Conservation (phyloP, 2,113 vertebrate genomes). For the Etheostoma spectabile region DNA sequence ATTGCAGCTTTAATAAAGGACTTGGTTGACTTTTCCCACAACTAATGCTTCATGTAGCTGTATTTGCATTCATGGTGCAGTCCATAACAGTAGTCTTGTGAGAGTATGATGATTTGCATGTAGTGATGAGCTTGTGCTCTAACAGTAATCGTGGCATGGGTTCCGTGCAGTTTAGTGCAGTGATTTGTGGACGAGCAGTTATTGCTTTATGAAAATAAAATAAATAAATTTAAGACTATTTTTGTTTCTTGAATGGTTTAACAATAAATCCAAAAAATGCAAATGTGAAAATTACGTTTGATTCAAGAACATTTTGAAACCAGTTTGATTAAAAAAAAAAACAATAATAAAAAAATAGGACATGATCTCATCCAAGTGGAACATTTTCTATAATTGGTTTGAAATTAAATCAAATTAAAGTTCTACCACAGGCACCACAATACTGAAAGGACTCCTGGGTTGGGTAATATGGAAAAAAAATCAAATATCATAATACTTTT, state of each 20-base stretch:
- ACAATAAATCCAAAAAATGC: background rate
- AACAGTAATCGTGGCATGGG: background rate
- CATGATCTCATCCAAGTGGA: background rate
- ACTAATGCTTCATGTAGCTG: too few species aligned
- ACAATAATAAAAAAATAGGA: background rate
- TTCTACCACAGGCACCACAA: background rate
- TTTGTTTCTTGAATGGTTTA: background rate
- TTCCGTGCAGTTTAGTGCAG: background rate
- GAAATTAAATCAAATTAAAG: background rate
- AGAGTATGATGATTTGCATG: background rate
- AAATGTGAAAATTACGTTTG: background rate
- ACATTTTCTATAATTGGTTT: too few species aligned
- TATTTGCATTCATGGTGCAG: background rate
- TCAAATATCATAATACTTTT: too few species aligned
- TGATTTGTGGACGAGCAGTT: constrained; percentile 28
- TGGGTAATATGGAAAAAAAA: too few species aligned
- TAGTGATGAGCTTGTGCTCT: background rate
- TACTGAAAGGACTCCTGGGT: background rate
- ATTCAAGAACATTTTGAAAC: background rate
- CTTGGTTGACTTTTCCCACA: background rate
- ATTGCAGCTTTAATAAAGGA: background rate
- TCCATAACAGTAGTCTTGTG: background rate
- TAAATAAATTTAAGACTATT: too few species aligned
- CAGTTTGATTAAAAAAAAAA: background rate
- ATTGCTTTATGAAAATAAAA: too few species aligned